These are phyloP conservation scores for Euura saliciscinereae DNA, from an alignment of 1,140 invertebrate species.

Conservation along the genomic window DNA sequence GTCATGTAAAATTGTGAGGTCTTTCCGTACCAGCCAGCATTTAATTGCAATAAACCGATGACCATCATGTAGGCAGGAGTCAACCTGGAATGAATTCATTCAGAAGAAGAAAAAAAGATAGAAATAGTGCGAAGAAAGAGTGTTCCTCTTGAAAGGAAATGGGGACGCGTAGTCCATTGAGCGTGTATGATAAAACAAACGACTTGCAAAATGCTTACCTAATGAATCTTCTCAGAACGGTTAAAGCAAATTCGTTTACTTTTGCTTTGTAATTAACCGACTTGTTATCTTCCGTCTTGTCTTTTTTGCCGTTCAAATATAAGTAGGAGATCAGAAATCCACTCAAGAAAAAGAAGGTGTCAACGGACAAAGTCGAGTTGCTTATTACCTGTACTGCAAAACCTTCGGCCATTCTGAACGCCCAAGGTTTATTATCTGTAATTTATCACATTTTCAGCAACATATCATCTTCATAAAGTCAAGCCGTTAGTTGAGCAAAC, in stretches of 20 bases:
- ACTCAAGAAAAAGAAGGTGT: conserved; percentile 60
- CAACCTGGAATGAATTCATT: conserved; percentile 41
- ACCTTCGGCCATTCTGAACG: conserved; percentile 41
- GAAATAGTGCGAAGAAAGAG: no score
- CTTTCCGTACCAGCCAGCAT: conserved; percentile 56
- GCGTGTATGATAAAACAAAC: not conserved
- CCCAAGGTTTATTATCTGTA: conserved; percentile 45
- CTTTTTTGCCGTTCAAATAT: conserved; percentile 44
- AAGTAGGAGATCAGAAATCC: conserved; percentile 56
- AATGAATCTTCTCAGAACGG: conserved; percentile 50
- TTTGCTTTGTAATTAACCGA: conserved; percentile 34
- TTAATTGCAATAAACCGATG: conserved; percentile 59
- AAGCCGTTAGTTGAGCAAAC: not conserved
- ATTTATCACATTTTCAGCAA: not conserved
- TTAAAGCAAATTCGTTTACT: conserved; percentile 40
- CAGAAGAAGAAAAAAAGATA: no score
- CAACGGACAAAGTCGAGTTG: conserved; percentile 56
- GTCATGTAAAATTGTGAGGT: conserved; percentile 58
- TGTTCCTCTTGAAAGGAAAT: no score
- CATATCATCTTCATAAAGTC: not conserved
- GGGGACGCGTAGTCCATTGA: not conserved
- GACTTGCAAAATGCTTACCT: conserved; percentile 43
- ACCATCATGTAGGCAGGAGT: conserved; percentile 62
- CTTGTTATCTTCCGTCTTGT: conserved; percentile 33
- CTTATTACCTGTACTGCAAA: conserved; percentile 48